Conservation (phyloP, 2,113 vertebrate species). For the Cervus canadensis region DNA sequence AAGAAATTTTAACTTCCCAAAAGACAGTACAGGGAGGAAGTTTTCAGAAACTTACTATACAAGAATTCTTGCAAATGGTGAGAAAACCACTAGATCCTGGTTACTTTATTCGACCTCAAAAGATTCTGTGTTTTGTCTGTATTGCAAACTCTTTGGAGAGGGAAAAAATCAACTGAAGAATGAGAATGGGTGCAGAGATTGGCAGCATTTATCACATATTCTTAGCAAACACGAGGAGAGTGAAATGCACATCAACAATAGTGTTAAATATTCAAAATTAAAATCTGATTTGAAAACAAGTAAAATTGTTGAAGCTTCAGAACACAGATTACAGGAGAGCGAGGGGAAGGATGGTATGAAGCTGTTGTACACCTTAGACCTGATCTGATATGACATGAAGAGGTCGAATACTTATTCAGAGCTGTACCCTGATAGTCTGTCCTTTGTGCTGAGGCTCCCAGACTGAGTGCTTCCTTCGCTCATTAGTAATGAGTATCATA, state of each 20-base stretch:
- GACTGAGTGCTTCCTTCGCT: not conserved
- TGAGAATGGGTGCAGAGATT: constrained; percentile 71
- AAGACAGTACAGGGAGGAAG: constrained; percentile 71
- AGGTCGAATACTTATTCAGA: not conserved
- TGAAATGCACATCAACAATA: constrained; percentile 68
- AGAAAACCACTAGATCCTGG: constrained; percentile 65
- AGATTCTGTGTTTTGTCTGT: constrained; percentile 71
- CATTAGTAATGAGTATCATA: not conserved
- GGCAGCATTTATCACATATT: constrained; percentile 74
- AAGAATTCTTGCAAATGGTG: constrained; percentile 70
- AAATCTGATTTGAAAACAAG: constrained; percentile 49
- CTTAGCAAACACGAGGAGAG: constrained; percentile 74
- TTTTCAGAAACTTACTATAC: constrained; percentile 74
- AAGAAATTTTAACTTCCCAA: constrained; percentile 72
- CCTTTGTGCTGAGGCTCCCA: not conserved
- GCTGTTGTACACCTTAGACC: not conserved
- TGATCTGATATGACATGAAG: not conserved
- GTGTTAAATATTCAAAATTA: constrained; percentile 64
- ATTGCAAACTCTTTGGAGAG: constrained; percentile 70
- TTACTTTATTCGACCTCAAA: constrained; percentile 69
- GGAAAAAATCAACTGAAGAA: constrained; percentile 72
- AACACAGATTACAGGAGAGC: not conserved
- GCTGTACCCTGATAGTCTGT: not conserved
- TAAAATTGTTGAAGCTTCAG: not conserved
- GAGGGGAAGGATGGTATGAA: not conserved